phyloP scores from a whole-genome alignment of 2,797 vertebrate genomes.

The Arremon brunneinucha region DNA sequence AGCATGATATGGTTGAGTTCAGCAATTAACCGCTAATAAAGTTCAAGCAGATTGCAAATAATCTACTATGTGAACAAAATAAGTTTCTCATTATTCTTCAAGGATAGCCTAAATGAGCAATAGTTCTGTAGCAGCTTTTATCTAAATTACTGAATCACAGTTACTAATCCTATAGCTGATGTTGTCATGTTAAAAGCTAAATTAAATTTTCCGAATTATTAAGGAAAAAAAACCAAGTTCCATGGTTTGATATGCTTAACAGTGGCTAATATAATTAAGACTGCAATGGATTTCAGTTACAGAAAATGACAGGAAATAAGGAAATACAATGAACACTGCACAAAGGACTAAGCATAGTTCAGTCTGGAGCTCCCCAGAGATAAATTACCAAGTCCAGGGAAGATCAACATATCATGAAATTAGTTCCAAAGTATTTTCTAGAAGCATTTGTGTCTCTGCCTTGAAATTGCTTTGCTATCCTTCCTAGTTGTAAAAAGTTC shows the following conservation, averaged over 20 bases:
- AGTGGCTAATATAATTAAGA: constrained; percentile 45
- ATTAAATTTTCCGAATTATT: constrained; percentile 59
- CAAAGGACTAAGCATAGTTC: neutral
- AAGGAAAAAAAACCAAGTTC: neutral
- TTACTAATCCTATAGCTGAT: constrained; percentile 45
- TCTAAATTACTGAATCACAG: constrained; percentile 16
- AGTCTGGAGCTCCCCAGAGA: neutral
- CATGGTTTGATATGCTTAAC: constrained; percentile 26
- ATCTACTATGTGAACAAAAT: neutral
- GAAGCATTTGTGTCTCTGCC: neutral
- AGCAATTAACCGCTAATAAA: neutral
- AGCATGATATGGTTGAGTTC: neutral
- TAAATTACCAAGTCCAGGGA: neutral
- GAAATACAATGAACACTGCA: neutral
- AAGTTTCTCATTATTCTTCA: constrained; percentile 41
- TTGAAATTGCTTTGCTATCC: constrained; percentile 38
- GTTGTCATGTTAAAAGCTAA: constrained; percentile 48
- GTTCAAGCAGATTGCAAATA: constrained; percentile 21
- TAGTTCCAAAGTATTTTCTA: constrained; percentile 25
- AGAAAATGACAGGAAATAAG: constrained; percentile 22
- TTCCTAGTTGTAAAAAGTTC: neutral
- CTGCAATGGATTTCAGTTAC: constrained; percentile 31
- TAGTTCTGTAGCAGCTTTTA: neutral
- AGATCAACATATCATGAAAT: constrained; percentile 20
- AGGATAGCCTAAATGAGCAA: neutral